A percentile compares a stretch with the other conserved stretches of the same genome.
These are phyloP conservation scores for Lasioglossum marginatum DNA, from an alignment of 2,888 invertebrate genomes.

Conservation along the genomic window DNA sequence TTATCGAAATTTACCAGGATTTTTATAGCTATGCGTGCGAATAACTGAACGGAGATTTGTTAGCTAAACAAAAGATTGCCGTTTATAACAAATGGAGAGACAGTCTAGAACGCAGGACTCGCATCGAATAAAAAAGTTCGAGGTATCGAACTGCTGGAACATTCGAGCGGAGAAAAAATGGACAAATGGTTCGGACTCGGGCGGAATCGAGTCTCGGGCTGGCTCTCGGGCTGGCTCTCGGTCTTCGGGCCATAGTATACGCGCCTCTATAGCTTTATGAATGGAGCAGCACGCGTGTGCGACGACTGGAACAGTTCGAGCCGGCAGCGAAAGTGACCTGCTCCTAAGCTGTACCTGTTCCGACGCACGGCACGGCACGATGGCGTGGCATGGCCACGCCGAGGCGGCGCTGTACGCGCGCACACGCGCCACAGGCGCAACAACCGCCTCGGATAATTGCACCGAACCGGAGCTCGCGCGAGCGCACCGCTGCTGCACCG, in stretches of 20 bases:
- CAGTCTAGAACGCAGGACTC: not conserved
- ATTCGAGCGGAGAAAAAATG: not conserved
- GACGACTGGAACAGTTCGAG: slow-evolving; percentile 77
- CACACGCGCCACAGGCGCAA: slow-evolving; percentile 56
- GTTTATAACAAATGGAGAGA: not conserved
- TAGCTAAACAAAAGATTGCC: no score
- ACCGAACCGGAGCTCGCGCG: slow-evolving; percentile 48
- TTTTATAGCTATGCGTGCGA: no score
- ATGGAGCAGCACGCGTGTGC: slow-evolving; percentile 80
- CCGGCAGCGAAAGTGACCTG: slow-evolving; percentile 79
- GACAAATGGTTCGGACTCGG: not conserved
- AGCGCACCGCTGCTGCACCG: slow-evolving; percentile 22
- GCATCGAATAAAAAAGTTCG: not conserved
- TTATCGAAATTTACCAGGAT: no score
- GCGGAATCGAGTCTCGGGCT: not conserved
- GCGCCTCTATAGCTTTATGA: slow-evolving; percentile 76
- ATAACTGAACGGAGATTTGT: no score
- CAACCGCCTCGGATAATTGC: slow-evolving; percentile 75
- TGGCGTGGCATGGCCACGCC: not conserved
- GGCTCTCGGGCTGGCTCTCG: not conserved
- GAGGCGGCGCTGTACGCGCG: slow-evolving; percentile 36
- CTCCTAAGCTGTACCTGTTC: slow-evolving; percentile 70
- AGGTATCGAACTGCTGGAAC: not conserved
- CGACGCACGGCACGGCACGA: slow-evolving; percentile 30
- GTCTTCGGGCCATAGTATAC: slow-evolving; percentile 13